Evolutionary conservation across 2,797 vertebrate species (phyloP), one percentile per base, ranked within the genome.

Genomic region (Notolepis coatsorum): DNA sequence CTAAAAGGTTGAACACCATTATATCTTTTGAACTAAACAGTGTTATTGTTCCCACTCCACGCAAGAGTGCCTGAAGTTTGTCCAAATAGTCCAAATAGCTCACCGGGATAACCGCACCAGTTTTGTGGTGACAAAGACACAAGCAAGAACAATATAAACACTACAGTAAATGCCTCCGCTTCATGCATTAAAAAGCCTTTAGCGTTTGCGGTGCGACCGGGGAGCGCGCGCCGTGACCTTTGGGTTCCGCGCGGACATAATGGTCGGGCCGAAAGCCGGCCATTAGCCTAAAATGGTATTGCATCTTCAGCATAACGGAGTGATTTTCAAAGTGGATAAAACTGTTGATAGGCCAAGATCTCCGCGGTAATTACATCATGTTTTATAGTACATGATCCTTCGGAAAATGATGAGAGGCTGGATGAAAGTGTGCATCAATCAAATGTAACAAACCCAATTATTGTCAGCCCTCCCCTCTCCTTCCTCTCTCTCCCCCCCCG

Each of bases 381-480:
- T 89, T 89, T 86, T 84, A 89, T 82, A 62, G 82, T 73, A 67
- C 77, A 86, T 88, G 88, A 87, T 88, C 82, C 78, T 72, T 56
- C 65, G 48, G 73, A 88, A 86, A 85, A 87, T 80, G 68, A 82
- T 72, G 85, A 81, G 85, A 82, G 81, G 65, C 76, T 65, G 58
- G 76, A 84, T 79, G 75, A 86, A 87, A 85, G 79, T 68, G 71
- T 65, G 64, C 85, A 88, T 90, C 85, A 87, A 82, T 90, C 85
- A 90, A 80, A 81, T 73, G 75, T 86, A 87, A 89, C 84, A 85
- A 89, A 90, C 73, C 71, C 74, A 83, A 85, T 89, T 89, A 88
- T 84, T 84, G 85, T 85, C 82, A 81, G 61, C 63, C 75, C 85
- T 77, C 77, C 78, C 76, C 71, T 47, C 53, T 54, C 68, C 60